These are phyloP conservation scores for Agelastica alni DNA, from an alignment of 2,888 invertebrate species.

Conservation along the genomic window DNA sequence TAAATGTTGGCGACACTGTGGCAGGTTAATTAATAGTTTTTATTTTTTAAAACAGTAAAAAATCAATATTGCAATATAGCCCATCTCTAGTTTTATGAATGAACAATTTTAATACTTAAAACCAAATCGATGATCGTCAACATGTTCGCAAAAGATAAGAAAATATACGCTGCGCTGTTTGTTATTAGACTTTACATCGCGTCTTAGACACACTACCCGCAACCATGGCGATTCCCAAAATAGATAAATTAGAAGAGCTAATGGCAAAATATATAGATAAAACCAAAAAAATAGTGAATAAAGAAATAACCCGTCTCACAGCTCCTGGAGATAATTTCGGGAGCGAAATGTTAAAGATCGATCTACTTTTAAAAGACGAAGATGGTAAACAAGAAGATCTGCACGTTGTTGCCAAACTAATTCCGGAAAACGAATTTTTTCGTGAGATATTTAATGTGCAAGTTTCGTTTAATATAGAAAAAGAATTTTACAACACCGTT, in stretches of 20 bases:
- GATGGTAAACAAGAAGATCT: slow-evolving; percentile 37
- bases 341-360: slow-evolving; percentile 58
- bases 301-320: slow-evolving; percentile 50
- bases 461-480: slow-evolving; percentile 60
- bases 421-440: slow-evolving; percentile 60
- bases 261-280: slow-evolving; percentile 8
- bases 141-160: too few relatives aligned
- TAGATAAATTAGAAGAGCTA: slow-evolving; percentile 22
- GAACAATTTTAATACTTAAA: too few relatives aligned
- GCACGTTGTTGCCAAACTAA: slow-evolving; percentile 61
- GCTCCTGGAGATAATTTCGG: slow-evolving; percentile 65
- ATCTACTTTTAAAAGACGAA: slow-evolving; percentile 28
- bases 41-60: too few relatives aligned
- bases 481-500: slow-evolving; percentile 57
- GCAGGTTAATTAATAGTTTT: too few relatives aligned
- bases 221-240: slow-evolving; percentile 19
- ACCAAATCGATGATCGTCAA: too few relatives aligned
- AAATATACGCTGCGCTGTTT: too few relatives aligned
- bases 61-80: too few relatives aligned
- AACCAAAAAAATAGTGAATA: slow-evolving; percentile 18
- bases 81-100: too few relatives aligned
- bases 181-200: too few relatives aligned
- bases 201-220: too few relatives aligned
- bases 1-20: too few relatives aligned
- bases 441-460: slow-evolving; percentile 58